phyloP scores from a whole-genome alignment of 92 coral and sea anemone species.

The Nematostella vectensis region DNA sequence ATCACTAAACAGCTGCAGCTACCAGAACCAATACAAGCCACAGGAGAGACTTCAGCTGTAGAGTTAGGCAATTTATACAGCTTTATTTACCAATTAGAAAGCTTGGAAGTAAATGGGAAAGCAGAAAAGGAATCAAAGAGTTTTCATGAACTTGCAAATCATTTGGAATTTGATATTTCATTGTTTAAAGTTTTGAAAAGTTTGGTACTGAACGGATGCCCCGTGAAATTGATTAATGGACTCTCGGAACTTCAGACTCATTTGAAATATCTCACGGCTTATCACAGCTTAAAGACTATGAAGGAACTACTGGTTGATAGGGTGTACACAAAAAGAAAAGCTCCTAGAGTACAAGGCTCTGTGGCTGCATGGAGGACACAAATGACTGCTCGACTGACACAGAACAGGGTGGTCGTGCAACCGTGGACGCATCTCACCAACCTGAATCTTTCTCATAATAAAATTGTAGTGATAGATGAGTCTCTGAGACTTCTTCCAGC shows the following conservation, averaged over 20 bases:
- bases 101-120: constrained; percentile 52
- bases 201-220: constrained; percentile 72
- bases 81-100: constrained; percentile 67
- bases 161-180: constrained; percentile 88
- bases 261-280: constrained; percentile 54
- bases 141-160: constrained; percentile 66
- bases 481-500: constrained; percentile 83
- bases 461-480: constrained; percentile 63
- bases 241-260: constrained; percentile 67
- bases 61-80: constrained; percentile 84
- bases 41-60: constrained; percentile 44
- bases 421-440: constrained; percentile 82
- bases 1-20: constrained; percentile 85
- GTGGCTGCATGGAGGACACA: constrained; percentile 86
- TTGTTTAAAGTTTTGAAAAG: constrained; percentile 71
- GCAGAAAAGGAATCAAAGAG: constrained; percentile 20
- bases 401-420: constrained; percentile 82
- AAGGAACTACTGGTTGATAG: constrained; percentile 78
- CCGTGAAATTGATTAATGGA: constrained; percentile 57
- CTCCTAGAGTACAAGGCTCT: constrained; percentile 44
- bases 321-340: constrained; percentile 56
- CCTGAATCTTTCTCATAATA: constrained; percentile 69
- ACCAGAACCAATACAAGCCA: constrained; percentile 55
- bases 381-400: constrained; percentile 64
- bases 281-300: constrained; percentile 71